Evolutionary conservation across 2,888 invertebrate species (phyloP), one percentile per base, ranked within the genome.

Genomic region (Argyresthia albistria): DNA sequence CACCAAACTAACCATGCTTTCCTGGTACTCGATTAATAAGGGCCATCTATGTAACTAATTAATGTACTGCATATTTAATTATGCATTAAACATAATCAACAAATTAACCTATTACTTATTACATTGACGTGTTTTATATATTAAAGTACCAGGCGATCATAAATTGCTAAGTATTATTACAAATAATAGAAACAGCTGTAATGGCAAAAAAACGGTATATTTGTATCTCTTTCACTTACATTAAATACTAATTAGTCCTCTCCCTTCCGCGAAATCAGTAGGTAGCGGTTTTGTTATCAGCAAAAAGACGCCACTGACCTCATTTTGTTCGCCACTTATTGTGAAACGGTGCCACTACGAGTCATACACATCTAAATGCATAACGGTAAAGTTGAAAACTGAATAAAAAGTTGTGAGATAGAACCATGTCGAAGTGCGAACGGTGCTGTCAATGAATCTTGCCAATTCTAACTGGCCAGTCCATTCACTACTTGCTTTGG

Each of bases 291-390:
- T 65, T 66, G 58, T 61, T 66, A 65, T 66, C 64, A 65, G 65
- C 66, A 57, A 57, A 81, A 80, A 76, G 77, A 77, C 81, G 86
- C 81, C 83, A 78, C 70, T 84, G 86, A 84, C 84, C 86, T 81
- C 80, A 80, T 80, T 83, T 74, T 59, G 35, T 46, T 46, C 46
- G 12, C 12, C 45, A 10, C 25, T 12, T 50, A 43, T 12, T 47
- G 35, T 15, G 45, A 51, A 36, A 49, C 39, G n/a, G 25, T 25
- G 25, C 25, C 37, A 16, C 37, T 4, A 45, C 25, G 37, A n/a
- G 14, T 35, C 8, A 11, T 12, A 14, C 6, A 37, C 9, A 11
- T 36, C 35, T 14, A 14, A 51, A 45, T 11, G 14, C 39, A 6
- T 14, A 11, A 14, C 6, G 2, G n/a, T 45, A 51, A 45, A 35